A percentile compares a stretch with the other conserved stretches of the same genome.
Evolutionary conservation across 2,888 invertebrate genomes (phyloP).

Genomic region (Napeogenes sylphis): DNA sequence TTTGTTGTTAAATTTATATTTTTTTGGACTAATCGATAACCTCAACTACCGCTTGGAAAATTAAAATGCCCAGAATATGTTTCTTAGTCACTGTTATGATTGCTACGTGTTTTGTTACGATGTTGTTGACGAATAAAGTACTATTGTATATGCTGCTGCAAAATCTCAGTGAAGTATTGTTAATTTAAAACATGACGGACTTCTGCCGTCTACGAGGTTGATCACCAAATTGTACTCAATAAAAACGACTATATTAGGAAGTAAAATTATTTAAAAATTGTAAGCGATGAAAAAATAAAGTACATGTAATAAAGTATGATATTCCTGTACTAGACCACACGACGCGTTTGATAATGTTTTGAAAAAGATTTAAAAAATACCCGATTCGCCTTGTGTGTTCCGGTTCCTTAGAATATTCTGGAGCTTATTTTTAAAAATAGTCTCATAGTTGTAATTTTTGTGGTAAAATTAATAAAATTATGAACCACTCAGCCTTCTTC

Average conservation of each 20-base stretch:
- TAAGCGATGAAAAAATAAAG: constrained; percentile 6
- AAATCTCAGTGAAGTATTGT: too few species aligned
- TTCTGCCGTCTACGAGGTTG: neutral
- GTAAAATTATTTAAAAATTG: constrained; percentile 7
- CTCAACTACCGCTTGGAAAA: too few species aligned
- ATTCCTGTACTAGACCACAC: constrained; percentile 30
- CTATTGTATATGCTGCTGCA: too few species aligned
- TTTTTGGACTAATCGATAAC: too few species aligned
- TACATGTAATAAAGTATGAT: constrained; percentile 22
- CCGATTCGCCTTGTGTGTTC: constrained; percentile 27
- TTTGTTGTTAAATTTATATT: too few species aligned
- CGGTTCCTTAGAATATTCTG: constrained; percentile 28
- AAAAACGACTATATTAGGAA: constrained; percentile 1
- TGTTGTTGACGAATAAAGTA: too few species aligned
- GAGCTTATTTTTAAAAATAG: constrained; percentile 30
- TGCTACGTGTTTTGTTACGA: too few species aligned
- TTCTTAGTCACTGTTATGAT: too few species aligned
- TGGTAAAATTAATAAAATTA: constrained; percentile 20
- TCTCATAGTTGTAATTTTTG: constrained; percentile 20
- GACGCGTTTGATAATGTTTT: constrained; percentile 13
- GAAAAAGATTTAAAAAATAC: neutral
- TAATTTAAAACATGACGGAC: too few species aligned
- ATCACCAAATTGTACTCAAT: neutral
- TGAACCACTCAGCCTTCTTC: constrained; percentile 16
- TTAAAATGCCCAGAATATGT: too few species aligned